phyloP scores from a whole-genome alignment of 2,797 vertebrate species.

The Emydoidea blandingii region DNA sequence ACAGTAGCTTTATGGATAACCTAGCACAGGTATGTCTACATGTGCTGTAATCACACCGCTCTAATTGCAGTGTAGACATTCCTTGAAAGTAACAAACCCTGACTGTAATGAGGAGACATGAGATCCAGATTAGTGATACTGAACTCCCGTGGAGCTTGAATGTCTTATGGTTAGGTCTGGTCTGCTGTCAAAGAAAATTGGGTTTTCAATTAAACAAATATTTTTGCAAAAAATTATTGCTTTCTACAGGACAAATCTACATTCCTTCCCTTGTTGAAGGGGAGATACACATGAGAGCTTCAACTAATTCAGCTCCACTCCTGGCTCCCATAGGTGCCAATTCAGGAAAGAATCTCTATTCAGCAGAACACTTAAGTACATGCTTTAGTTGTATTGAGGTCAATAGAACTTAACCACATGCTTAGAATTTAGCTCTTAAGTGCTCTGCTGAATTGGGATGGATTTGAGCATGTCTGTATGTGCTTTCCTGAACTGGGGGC shows the following conservation, averaged over 20 bases:
- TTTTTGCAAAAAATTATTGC: not conserved
- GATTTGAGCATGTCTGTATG: not conserved
- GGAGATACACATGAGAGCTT: not conserved
- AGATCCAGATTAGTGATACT: not conserved
- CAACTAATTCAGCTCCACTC: not conserved
- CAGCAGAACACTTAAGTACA: not conserved
- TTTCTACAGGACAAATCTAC: not conserved
- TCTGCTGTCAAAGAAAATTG: not conserved
- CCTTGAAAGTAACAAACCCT: not conserved
- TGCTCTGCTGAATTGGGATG: not conserved
- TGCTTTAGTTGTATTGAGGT: not conserved
- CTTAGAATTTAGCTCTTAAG: not conserved
- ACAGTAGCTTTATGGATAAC: not conserved
- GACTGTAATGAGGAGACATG: not conserved
- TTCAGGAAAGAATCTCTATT: not conserved
- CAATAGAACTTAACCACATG: not conserved
- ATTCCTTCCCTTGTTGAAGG: not conserved
- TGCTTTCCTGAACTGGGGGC: not conserved
- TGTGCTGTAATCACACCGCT: not conserved
- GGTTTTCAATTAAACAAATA: not conserved
- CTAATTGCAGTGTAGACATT: not conserved
- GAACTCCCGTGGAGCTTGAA: accelerated
- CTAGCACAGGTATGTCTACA: not conserved
- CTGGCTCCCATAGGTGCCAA: not conserved
- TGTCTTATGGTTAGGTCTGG: not conserved